Conservation (phyloP, 2,113 vertebrate species). For the Nematolebias whitei region DNA sequence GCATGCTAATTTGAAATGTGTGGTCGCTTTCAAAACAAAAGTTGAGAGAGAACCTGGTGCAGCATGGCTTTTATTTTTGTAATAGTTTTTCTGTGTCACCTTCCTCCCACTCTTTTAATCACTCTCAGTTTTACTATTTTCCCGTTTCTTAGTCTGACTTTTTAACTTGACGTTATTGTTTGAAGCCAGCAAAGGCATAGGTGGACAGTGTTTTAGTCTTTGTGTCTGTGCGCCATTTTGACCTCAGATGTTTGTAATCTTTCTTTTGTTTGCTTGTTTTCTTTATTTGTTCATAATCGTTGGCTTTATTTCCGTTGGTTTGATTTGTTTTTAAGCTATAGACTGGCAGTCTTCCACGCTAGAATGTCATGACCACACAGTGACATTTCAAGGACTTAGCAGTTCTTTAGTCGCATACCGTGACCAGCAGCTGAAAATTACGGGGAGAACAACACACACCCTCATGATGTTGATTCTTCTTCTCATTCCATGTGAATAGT, state of each 20-base stretch:
- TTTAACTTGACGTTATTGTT: too few species aligned
- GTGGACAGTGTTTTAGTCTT: too few species aligned
- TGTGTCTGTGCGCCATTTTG: too few species aligned
- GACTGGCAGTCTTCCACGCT: background rate
- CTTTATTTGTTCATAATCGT: background rate
- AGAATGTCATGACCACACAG: conserved; percentile 21
- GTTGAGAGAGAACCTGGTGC: background rate
- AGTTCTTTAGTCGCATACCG: conserved; percentile 24
- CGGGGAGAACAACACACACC: conserved; percentile 1
- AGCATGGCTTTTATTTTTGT: too few species aligned
- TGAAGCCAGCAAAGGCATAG: too few species aligned
- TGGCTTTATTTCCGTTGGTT: conserved; percentile 22
- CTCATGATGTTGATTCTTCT: conserved; percentile 17
- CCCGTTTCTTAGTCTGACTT: too few species aligned
- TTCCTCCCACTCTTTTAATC: background rate
- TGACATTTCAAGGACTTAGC: conserved; percentile 48
- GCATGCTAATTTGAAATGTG: background rate
- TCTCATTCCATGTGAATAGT: conserved; percentile 10
- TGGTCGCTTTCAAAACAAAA: conserved; percentile 16
- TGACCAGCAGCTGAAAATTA: conserved; percentile 38
- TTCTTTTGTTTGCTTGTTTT: too few species aligned
- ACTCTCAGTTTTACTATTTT: background rate
- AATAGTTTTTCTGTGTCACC: background rate
- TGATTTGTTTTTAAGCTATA: conserved; percentile 17
- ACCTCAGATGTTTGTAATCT: conserved; percentile 6